phyloP scores from a whole-genome alignment of 1,140 invertebrate genomes.

The Melipona quadrifasciata region DNA sequence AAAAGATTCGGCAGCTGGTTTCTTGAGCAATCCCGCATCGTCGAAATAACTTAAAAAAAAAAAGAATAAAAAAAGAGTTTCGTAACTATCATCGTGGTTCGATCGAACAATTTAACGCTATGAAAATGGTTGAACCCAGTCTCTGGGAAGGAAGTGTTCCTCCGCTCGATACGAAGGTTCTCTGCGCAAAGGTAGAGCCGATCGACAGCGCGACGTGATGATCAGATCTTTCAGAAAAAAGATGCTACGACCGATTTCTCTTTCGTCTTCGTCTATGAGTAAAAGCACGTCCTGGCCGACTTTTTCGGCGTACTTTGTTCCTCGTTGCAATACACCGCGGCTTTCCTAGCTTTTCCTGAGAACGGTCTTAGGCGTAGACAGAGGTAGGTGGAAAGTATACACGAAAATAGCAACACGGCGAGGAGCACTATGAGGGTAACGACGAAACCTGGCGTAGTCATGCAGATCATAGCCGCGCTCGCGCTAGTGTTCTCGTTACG shows the following conservation, averaged over 20 bases:
- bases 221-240: neutral
- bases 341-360: slow-evolving; percentile 82
- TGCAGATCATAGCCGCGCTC: slow-evolving; percentile 87
- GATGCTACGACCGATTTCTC: neutral
- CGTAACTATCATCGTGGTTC: neutral
- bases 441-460: slow-evolving; percentile 95
- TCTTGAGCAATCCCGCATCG: slow-evolving; percentile 1
- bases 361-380: slow-evolving; percentile 90
- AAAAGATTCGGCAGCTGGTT: neutral
- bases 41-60: neutral
- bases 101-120: slow-evolving; percentile 24
- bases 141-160: neutral
- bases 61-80: neutral
- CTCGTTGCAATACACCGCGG: slow-evolving; percentile 78
- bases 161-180: slow-evolving; percentile 5
- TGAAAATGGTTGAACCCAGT: slow-evolving; percentile 38
- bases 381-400: slow-evolving; percentile 91
- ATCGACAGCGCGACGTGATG: neutral
- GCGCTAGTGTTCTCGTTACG: slow-evolving; percentile 43
- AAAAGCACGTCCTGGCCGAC: slow-evolving; percentile 81
- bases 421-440: slow-evolving; percentile 91
- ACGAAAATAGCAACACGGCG: slow-evolving; percentile 90
- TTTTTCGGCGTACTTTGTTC: slow-evolving; percentile 74
- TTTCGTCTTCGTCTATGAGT: slow-evolving; percentile 75
- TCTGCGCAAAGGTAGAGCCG: neutral